These are phyloP conservation scores for Micropterix aruncella DNA, from an alignment of 2,888 invertebrate genomes.

Conservation along the genomic window DNA sequence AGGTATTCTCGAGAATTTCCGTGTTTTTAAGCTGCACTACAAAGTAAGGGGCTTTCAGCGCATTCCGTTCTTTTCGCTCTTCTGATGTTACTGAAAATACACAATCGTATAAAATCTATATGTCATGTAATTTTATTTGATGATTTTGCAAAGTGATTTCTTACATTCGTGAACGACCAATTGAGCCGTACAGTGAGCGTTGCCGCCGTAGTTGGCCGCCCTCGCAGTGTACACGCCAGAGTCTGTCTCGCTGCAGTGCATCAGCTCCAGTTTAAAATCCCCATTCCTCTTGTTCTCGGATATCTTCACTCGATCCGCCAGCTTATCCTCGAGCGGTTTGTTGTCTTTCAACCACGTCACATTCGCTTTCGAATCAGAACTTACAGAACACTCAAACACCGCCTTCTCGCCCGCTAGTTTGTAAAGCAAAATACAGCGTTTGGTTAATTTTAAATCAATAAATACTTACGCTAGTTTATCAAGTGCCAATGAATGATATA, in stretches of 20 bases:
- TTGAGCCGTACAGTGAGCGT: slow-evolving; percentile 74
- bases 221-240: slow-evolving; percentile 84
- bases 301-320: slow-evolving; percentile 59
- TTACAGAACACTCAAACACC: slow-evolving; percentile 63
- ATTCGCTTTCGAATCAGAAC: slow-evolving; percentile 42
- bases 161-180: slow-evolving; percentile 76
- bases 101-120: too few relatives aligned
- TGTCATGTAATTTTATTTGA: background rate
- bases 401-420: slow-evolving; percentile 70
- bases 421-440: too few relatives aligned
- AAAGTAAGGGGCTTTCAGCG: slow-evolving; percentile 70
- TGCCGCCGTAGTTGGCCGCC: slow-evolving; percentile 68
- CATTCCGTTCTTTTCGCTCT: slow-evolving; percentile 52
- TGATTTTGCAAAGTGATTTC: slow-evolving; percentile 15
- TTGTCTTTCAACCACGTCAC: slow-evolving; percentile 84
- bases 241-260: slow-evolving; percentile 64
- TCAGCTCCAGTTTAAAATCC: slow-evolving; percentile 56
- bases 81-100: slow-evolving; percentile 47
- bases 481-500: too few relatives aligned
- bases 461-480: too few relatives aligned
- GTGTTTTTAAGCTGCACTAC: slow-evolving; percentile 76
- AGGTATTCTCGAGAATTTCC: slow-evolving; percentile 74
- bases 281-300: slow-evolving; percentile 39
- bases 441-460: too few relatives aligned
- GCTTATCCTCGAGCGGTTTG: slow-evolving; percentile 58